These are phyloP conservation scores for Rhinogobius similis DNA, from an alignment of 2,113 vertebrate species.

Conservation along the genomic window DNA sequence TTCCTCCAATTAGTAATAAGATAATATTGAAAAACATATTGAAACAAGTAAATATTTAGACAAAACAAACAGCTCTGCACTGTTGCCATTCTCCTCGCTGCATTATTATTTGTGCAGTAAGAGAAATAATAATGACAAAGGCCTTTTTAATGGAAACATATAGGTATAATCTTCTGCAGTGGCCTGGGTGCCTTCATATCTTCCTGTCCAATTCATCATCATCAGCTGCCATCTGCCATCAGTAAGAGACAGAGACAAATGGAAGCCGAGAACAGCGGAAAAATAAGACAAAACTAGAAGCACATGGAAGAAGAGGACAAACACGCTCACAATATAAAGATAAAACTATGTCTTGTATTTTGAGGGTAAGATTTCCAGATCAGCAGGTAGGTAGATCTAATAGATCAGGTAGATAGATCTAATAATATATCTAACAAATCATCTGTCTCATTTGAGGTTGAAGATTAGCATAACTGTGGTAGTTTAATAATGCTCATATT, in stretches of 20 bases:
- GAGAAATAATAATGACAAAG: conserved; percentile 1
- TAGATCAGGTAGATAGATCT: no score
- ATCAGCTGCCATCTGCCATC: conserved; percentile 49
- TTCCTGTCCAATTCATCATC: conserved; percentile 39
- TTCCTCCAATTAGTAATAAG: no score
- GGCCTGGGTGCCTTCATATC: conserved; percentile 11
- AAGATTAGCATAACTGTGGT: background rate
- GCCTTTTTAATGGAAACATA: background rate
- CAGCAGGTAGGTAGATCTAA: no score
- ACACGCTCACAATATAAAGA: background rate
- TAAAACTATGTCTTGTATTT: background rate
- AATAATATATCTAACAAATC: background rate
- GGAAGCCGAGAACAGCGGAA: conserved; percentile 9
- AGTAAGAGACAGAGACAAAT: conserved; percentile 36
- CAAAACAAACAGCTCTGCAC: no score
- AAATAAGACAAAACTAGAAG: conserved; percentile 15
- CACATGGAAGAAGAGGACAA: background rate
- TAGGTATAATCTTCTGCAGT: conserved; percentile 15
- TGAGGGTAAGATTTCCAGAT: background rate
- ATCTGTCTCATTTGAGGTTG: background rate
- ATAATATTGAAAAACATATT: no score
- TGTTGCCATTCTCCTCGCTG: background rate
- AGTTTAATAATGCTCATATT: no score
- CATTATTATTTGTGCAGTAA: background rate
- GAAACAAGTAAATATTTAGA: no score